Evolutionary conservation across 1,140 invertebrate species (phyloP).

Genomic region (Nylanderia fulva): DNA sequence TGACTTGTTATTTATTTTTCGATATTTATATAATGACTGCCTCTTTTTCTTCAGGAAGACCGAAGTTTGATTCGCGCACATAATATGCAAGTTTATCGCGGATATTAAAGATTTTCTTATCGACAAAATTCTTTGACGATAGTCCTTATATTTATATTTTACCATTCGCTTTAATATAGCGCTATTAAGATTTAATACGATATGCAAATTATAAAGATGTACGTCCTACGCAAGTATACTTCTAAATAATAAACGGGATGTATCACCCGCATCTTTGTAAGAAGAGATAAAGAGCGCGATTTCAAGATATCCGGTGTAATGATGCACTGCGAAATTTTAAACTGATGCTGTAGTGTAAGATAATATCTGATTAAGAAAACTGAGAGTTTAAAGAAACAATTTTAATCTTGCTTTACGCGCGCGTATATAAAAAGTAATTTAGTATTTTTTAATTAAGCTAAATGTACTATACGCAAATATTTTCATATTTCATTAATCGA

Average conservation of each 20-base stretch:
- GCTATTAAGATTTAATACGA: slow-evolving; percentile 9
- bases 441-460: background rate
- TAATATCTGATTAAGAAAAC: background rate
- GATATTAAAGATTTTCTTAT: background rate
- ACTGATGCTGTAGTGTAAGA: background rate
- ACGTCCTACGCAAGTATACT: background rate
- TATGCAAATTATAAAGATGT: background rate
- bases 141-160: background rate
- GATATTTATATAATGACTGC: background rate
- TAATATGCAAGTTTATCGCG: background rate
- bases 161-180: background rate
- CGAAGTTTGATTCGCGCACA: background rate
- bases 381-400: slow-evolving; percentile 1
- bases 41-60: background rate
- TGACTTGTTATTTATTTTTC: slow-evolving; percentile 1
- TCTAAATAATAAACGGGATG: slow-evolving; percentile 54
- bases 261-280: slow-evolving; percentile 63
- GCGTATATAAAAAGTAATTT: too few relatives aligned
- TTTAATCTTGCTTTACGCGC: background rate
- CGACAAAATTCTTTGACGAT: background rate
- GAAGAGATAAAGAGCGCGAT: slow-evolving; percentile 20
- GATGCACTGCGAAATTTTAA: slow-evolving; percentile 29
- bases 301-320: slow-evolving; percentile 37
- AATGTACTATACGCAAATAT: background rate
- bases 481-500: background rate